Base-by-base conservation (phyloP, 1,140 invertebrate species). In the Zaprionus capensis region DNA sequence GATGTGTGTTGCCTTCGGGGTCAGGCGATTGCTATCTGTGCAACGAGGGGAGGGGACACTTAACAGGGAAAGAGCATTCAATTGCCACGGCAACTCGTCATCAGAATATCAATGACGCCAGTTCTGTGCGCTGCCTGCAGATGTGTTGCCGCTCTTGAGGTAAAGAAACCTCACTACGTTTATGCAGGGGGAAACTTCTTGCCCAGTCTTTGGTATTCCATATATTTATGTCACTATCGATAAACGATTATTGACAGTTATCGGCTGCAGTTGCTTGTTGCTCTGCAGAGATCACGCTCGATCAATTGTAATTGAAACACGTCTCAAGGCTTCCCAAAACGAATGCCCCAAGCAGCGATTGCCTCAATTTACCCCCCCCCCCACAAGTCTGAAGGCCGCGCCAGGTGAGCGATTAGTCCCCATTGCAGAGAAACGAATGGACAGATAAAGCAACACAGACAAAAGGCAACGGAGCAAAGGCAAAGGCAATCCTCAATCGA, bases 311-410 rank as follows among this genome's bases (percentile, higher is more conserved):
- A 77, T 73, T 76, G 74, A 73, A 64, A 22, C 70, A 77, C 70
- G 70, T 41, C 57, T 56, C 72, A 70, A 74, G 73, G 68, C 53
- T 53, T 65, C 24, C 14, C 51, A 28, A 56, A 46, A 15, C 53
- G 57, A 26, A 55, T 53, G 63, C 56, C 63, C 11, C 65, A 56
- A 76, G 56, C 66, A 31, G 41, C 61, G 81, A 84, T 87, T 81
- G 81, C 78, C 72, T 72, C 74, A 78, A 84, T 88, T 83, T 88
- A 81, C 46, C 78, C 46, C 81, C 73, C 81, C 22, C 22, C 2
- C 1, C 20, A 2, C 4, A 26, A 84, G 84, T 84, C 65, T 55
- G 78, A 87, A 87, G 85, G 85, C 85, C 84, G 65, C 66, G 62
- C 67, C n/a, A 53, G 49, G 46, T 69, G 61, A 64, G 26, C 51